Evolutionary conservation across 2,113 vertebrate species (phyloP).

Genomic region (Chionis minor): DNA sequence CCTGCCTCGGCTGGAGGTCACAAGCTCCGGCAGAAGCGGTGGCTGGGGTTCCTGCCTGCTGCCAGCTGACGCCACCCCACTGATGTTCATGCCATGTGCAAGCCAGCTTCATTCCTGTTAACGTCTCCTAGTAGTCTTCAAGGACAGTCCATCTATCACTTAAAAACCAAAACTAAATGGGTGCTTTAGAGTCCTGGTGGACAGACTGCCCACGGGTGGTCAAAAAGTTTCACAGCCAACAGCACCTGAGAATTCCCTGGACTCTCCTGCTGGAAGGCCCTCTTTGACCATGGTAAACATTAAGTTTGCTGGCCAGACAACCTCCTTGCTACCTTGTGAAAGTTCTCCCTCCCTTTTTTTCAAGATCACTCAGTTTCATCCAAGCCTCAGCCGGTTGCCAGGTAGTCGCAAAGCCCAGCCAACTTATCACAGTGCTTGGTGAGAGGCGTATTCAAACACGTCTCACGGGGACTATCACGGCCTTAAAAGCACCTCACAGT

Average conservation of each 20-base stretch:
- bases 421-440: not conserved
- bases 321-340: not conserved
- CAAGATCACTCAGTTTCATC: not conserved
- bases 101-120: not conserved
- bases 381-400: not conserved
- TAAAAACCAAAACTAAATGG: not conserved
- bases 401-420: not conserved
- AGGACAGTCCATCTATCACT: not conserved
- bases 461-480: not conserved
- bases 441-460: not conserved
- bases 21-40: not conserved
- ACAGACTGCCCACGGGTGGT: not conserved
- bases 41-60: not conserved
- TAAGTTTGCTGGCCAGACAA: not conserved
- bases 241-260: not conserved
- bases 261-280: not conserved
- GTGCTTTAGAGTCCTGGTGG: accelerated
- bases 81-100: not conserved
- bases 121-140: not conserved
- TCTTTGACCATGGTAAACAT: not conserved
- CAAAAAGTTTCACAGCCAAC: not conserved
- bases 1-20: not conserved
- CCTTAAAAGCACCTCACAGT: not conserved
- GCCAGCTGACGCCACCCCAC: not conserved
- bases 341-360: not conserved